Evolutionary conservation across 2,888 invertebrate genomes (phyloP), one percentile per base, ranked within the genome.

Genomic region (Drosophila imparisetae): DNA sequence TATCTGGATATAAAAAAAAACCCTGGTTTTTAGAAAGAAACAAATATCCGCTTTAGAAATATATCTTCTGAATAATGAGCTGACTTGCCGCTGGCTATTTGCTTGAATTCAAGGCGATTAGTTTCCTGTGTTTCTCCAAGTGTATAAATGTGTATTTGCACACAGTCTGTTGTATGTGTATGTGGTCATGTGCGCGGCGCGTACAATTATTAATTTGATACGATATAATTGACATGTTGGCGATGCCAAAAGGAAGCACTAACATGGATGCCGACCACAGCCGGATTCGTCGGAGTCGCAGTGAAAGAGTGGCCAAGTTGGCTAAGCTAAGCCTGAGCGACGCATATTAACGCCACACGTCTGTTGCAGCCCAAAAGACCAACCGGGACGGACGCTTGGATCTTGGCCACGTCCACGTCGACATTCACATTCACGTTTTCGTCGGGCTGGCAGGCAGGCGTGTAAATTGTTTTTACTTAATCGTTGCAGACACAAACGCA

Each of bases 141-240:
- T 57, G 57, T 27, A 32, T 18, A 32, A 30, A n/a, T n/a, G 40
- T n/a, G 18, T 18, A 13, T n/a, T n/a, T n/a, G 45, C 48, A 38
- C 50, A 49, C 32, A 2, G 32, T 66, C 32, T 59, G 49, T 55
- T 42, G 61, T 49, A 6, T 65, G 5, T 63, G 65, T 71, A 52
- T 75, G 66, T 72, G 66, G 21, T 61, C 60, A 66, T 75, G 75
- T 66, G 78, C 81, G 70, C 77, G 68, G 80, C 86, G 81, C 81
- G 84, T 88, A 90, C 85, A 87, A 90, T 90, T 90, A 89, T 90
- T 89, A 89, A 90, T 89, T 89, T 90, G 87, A 90, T 90, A 89
- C 86, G 89, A 90, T 87, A 90, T 90, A 90, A 90, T 90, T 90
- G 90, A 90, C 90, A 90, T 90, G 90, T 90, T 90, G 90, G 83